A percentile compares a stretch with the other conserved stretches of the same genome.
Conservation (phyloP, 2,888 invertebrate genomes). For the Dicranocentrus wangi region DNA sequence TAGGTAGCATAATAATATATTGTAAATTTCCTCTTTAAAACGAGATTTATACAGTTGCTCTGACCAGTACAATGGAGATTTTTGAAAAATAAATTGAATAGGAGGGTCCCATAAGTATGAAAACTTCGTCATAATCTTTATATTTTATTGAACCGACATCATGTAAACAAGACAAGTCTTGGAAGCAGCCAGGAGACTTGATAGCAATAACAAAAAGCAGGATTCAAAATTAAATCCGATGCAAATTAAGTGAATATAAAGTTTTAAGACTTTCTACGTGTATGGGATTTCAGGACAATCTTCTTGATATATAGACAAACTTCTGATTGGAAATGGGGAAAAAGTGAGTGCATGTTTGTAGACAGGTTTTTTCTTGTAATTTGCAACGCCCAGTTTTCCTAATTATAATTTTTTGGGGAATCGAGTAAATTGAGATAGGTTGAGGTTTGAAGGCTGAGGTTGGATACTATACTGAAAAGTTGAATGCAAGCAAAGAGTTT, state of each 20-base stretch:
- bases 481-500: too few species aligned
- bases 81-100: constrained; percentile 27
- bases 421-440: constrained; percentile 8
- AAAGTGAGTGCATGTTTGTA: constrained; percentile 5
- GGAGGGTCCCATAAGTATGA: constrained; percentile 33
- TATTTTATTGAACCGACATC: constrained; percentile 47
- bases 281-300: not conserved
- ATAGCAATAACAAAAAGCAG: constrained; percentile 19
- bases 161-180: constrained; percentile 21
- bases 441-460: not conserved
- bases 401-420: constrained; percentile 36
- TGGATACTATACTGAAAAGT: too few species aligned
- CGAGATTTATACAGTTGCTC: not conserved
- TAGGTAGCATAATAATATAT: not conserved
- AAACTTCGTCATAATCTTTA: constrained; percentile 39
- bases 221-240: constrained; percentile 13
- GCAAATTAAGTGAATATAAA: constrained; percentile 4
- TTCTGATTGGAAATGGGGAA: not conserved
- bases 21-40: constrained; percentile 4
- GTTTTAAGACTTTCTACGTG: too few species aligned
- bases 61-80: not conserved
- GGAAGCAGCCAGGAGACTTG: not conserved
- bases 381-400: constrained; percentile 45
- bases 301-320: too few species aligned
- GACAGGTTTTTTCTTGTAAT: constrained; percentile 39